Evolutionary conservation across 2,797 vertebrate species (phyloP).

Genomic region (Lutjanus campechanus): DNA sequence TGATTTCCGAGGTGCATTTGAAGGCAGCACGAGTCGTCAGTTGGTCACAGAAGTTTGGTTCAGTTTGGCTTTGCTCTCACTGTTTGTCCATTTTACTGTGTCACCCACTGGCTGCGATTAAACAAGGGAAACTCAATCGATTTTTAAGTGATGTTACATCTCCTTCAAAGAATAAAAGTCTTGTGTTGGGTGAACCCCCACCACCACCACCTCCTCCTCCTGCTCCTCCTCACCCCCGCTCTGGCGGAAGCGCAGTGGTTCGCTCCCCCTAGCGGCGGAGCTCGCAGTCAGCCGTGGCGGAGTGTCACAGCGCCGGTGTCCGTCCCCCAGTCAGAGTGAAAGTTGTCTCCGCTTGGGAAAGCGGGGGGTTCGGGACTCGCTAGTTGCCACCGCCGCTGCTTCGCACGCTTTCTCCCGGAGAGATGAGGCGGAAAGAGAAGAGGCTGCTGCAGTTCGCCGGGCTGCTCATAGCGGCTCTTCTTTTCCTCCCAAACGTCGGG

Average conservation of each 20-base stretch:
- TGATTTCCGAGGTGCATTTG: constrained; percentile 45
- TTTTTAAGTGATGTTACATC: background rate
- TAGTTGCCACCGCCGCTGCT: constrained; percentile 18
- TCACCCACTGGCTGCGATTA: background rate
- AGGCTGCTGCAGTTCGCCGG: constrained; percentile 92
- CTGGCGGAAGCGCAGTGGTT: background rate
- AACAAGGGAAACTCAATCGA: fast-evolving
- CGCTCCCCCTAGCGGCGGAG: constrained; percentile 68
- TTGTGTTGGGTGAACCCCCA: background rate
- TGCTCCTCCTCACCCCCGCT: background rate
- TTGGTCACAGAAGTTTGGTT: background rate
- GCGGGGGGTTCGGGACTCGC: constrained; percentile 11
- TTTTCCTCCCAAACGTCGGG: constrained; percentile 94
- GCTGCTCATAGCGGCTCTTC: constrained; percentile 90
- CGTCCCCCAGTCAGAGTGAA: constrained; percentile 68
- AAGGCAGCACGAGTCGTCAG: constrained; percentile 41
- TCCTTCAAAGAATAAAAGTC: background rate
- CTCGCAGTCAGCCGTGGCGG: background rate
- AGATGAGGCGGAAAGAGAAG: constrained; percentile 95
- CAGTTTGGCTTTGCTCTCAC: fast-evolving
- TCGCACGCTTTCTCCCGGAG: constrained; percentile 39
- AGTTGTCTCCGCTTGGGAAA: constrained; percentile 73
- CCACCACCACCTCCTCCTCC: background rate
- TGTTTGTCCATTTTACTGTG: background rate
- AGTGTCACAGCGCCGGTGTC: constrained; percentile 64